Evolutionary conservation across 2,113 vertebrate genomes (phyloP), one percentile per base, ranked within the genome.

Genomic region (Psophia crepitans): DNA sequence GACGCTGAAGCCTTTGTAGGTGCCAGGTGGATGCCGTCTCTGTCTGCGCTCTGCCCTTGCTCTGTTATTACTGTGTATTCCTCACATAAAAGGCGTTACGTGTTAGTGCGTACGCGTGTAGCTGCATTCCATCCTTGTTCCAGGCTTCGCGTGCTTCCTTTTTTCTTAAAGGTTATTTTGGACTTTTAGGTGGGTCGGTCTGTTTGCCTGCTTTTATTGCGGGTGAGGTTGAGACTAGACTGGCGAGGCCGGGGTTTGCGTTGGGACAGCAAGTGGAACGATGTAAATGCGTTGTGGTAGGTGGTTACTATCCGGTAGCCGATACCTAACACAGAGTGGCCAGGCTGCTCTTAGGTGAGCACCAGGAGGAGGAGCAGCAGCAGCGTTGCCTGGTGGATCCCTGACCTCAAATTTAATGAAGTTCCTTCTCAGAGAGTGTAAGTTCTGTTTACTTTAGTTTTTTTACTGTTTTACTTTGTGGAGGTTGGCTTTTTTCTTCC

Each of bases 281-380:
- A 0, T 33, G 44, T 23, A 7, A 71, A 6, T 28, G 5, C 16
- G 4, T 37, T 5, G 46, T 24, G 4, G 46, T 1, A 17, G 6
- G 20, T 10, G 33, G 24, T 56, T 56, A 19, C 32, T 37, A 16
- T 2, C 26, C 14, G 39, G 11, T 11, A 24, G 85, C 78, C 56
- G 70, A 5, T 61, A 8, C 1, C 30, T 28, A 33, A 3, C 41
- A 13, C 21, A 4, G 64, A 46, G 35, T 6, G 58, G 21, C 46
- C 41, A 4, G 68, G 51, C 82, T 88, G 74, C 63, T 83, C 39
- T 14, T n/a, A 14, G 20, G 22, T 58, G 75, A 49, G 41, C 19
- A 0, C 6, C 0, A 11, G 65, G 46, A 51, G 37, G 28, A 44
- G 57, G 51, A 57, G 58, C 12, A 66, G 46, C 5, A 57, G 58